phyloP scores from a whole-genome alignment of 2,797 vertebrate species.

The Silurus aristotelis region DNA sequence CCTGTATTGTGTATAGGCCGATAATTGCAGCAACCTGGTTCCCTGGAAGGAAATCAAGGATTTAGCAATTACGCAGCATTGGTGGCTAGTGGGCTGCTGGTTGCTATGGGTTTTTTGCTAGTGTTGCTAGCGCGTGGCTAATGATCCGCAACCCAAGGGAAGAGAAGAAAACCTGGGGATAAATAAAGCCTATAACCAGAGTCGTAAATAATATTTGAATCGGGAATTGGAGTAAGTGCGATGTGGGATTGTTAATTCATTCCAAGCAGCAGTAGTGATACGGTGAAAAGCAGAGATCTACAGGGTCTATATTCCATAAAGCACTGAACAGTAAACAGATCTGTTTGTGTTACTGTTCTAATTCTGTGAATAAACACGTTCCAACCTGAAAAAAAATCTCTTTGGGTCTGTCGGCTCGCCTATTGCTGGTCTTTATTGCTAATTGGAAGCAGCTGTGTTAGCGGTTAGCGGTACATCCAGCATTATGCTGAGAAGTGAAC shows the following conservation, averaged over 20 bases:
- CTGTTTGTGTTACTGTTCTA: background rate
- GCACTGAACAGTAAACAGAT: background rate
- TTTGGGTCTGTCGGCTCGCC: constrained; percentile 20
- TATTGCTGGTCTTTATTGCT: constrained; percentile 32
- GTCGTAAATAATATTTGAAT: background rate
- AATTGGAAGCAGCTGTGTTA: constrained; percentile 57
- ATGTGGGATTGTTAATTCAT: background rate
- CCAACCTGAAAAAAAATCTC: background rate
- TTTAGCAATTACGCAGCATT: background rate
- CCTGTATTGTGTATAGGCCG: background rate
- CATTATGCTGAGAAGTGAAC: constrained; percentile 43
- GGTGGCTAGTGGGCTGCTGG: background rate
- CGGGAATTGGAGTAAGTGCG: background rate
- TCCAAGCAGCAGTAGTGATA: background rate
- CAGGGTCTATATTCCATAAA: background rate
- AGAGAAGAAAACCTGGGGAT: background rate
- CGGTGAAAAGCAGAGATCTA: background rate
- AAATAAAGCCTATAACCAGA: background rate
- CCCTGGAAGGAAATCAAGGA: background rate
- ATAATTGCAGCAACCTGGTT: background rate
- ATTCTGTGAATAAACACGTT: constrained; percentile 12
- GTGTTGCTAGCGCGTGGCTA: background rate
- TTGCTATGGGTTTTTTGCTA: background rate
- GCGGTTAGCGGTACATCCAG: constrained; percentile 45
- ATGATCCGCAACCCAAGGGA: too few species aligned